A percentile compares a stretch with the other conserved stretches of the same genome.
Conservation (phyloP, 2,113 vertebrate species). For the Cryptotis parvus region DNA sequence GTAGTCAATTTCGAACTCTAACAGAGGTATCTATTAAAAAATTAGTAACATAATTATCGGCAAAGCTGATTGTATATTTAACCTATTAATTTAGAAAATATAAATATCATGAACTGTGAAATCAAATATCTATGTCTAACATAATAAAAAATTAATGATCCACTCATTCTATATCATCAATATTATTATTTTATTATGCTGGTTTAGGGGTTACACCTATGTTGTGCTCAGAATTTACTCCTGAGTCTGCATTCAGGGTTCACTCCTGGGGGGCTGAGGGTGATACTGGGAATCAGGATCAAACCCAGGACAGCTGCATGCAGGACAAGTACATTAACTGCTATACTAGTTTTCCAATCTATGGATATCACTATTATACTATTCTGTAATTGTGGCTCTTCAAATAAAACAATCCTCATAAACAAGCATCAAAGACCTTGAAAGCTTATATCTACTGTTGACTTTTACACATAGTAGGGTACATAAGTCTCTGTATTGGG, state of each 20-base stretch:
- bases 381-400: not conserved
- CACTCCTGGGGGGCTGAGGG: too few species aligned
- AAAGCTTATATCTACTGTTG: not conserved
- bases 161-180: too few species aligned
- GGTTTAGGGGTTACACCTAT: too few species aligned
- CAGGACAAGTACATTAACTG: too few species aligned
- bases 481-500: too few species aligned
- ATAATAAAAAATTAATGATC: too few species aligned
- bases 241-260: too few species aligned
- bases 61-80: not conserved
- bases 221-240: too few species aligned
- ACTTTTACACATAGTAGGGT: not conserved
- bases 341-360: not conserved
- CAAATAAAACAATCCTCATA: not conserved
- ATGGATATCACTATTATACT: not conserved
- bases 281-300: too few species aligned
- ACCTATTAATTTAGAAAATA: constrained; percentile 4
- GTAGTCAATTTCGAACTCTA: too few species aligned
- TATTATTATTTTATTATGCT: too few species aligned
- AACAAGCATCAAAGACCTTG: not conserved
- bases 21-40: constrained; percentile 28
- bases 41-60: not conserved
- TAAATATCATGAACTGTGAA: not conserved
- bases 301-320: too few species aligned
- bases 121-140: not conserved